Evolutionary conservation across 2,888 invertebrate species (phyloP).

Genomic region (Clepsis dumicolana): DNA sequence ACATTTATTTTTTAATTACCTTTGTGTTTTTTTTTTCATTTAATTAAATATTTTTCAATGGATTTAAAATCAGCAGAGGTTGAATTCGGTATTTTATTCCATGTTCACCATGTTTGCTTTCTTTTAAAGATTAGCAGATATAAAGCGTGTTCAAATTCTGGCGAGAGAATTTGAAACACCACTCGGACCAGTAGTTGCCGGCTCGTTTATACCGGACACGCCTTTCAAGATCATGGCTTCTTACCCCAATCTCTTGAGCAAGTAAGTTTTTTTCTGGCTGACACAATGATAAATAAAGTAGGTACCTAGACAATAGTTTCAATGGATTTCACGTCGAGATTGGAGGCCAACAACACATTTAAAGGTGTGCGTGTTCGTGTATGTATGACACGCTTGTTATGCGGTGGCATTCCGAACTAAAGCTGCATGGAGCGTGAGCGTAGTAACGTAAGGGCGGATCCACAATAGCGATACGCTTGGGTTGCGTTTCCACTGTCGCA

Average conservation of each 20-base stretch:
- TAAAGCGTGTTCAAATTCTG: constrained; percentile 88
- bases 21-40: no score
- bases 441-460: no score
- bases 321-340: background rate
- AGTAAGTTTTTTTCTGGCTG: constrained; percentile 77
- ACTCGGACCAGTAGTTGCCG: constrained; percentile 95
- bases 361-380: background rate
- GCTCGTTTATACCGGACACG: constrained; percentile 93
- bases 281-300: background rate
- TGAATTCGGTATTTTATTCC: no score
- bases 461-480: no score
- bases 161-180: constrained; percentile 93
- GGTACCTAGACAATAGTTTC: no score
- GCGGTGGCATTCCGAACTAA: background rate
- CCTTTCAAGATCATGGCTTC: constrained; percentile 92
- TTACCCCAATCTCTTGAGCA: constrained; percentile 90
- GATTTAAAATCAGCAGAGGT: no score
- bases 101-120: background rate
- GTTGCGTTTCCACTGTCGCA: no score
- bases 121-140: constrained; percentile 87
- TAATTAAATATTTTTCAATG: no score
- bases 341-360: background rate
- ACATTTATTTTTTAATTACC: no score
- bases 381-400: background rate
- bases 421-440: background rate